A percentile compares a stretch with the other conserved stretches of the same genome.
Conservation (phyloP, 2,113 vertebrate species). For the Nannospalax galili region DNA sequence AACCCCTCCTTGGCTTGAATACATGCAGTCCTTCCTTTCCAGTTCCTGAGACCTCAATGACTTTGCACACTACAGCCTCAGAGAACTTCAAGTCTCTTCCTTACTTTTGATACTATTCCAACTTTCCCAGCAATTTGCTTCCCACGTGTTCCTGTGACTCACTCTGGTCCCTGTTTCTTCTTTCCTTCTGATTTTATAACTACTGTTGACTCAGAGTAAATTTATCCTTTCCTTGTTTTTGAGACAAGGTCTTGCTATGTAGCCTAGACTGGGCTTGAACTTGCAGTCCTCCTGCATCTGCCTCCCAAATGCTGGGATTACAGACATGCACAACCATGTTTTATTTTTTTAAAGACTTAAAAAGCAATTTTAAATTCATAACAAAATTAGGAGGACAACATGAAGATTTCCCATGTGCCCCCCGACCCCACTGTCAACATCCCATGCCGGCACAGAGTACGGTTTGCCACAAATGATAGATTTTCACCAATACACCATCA, state of each 20-base stretch:
- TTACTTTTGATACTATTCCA: fast-evolving
- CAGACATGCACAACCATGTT: not conserved
- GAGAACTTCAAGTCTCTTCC: not conserved
- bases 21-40: not conserved
- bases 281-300: not conserved
- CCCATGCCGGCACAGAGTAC: not conserved
- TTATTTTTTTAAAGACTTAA: not conserved
- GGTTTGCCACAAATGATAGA: too few relatives aligned
- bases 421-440: not conserved
- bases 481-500: not conserved
- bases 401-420: not conserved
- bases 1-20: not conserved
- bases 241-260: too few relatives aligned
- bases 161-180: not conserved
- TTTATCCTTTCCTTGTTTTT: not conserved
- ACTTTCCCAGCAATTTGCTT: not conserved
- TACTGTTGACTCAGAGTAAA: not conserved
- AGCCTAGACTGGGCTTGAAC: not conserved
- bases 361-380: not conserved
- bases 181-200: not conserved
- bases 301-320: not conserved
- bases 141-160: not conserved
- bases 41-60: not conserved
- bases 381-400: not conserved
- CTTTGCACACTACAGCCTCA: not conserved